Evolutionary conservation across 2,797 vertebrate species (phyloP), one percentile per base, ranked within the genome.

Genomic region (Danio aesculapii): DNA sequence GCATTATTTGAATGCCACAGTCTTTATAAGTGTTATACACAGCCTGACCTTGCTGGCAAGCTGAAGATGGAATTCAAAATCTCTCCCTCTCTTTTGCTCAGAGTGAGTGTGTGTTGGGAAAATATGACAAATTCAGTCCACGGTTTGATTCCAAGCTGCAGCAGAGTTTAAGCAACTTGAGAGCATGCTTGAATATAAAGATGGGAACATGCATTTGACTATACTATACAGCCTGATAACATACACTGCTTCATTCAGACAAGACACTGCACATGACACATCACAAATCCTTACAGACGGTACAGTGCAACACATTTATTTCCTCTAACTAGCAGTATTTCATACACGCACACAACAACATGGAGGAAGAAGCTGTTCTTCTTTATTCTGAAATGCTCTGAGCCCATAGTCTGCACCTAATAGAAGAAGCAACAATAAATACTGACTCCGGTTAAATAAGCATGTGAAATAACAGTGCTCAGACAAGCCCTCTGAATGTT

Each of bases 21-120:
- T 81, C 75, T 13, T 66, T 55, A 55, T 85, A 79, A 81, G 80
- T 81, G 64, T 77, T 74, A 76, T 68, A 55, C 62, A 76, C 78
- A 53, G 68, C 83, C 79, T 74, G 85, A 88, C 84, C 75, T 86
- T 75, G 62, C 75, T 64, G 75, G 74, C 61, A 69, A 74, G 73
- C 44, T n/a, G 30, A 71, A 85, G 73, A 84, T 85, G 77, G 83
- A 75, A 83, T 79, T 82, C 75, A 57, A 81, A 81, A 70, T 74
- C 46, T 71, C 10, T 41, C 19, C 70, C 68, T 44, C 52, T 50
- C 50, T 77, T 62, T 9, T 8, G 7, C 9, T 85, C 75, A 14
- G 47, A 39, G 14, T 49, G 49, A 0, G 0, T 58, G 11, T 67
- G 73, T 67, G 73, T 55, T n/a, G n/a, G 44, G 55, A 8, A 59